Evolutionary conservation across 2,113 vertebrate genomes (phyloP).

Genomic region (Addax nasomaculatus): DNA sequence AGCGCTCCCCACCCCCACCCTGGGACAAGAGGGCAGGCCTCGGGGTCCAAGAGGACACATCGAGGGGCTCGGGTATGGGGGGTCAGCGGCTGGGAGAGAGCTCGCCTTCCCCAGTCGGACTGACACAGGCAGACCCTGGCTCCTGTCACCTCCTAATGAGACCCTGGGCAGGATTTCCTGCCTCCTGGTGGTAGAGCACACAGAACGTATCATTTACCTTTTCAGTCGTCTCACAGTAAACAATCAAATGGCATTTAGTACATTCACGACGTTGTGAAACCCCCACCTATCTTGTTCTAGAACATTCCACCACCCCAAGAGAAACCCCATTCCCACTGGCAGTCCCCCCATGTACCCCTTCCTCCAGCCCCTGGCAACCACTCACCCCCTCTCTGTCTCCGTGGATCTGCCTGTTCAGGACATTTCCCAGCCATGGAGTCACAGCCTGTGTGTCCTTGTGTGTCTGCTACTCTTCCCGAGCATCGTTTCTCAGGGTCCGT

Average conservation of each 20-base stretch:
- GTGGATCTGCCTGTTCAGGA: background rate
- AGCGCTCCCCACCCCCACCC: background rate
- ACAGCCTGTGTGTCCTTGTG: background rate
- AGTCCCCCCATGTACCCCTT: background rate
- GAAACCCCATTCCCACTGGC: background rate
- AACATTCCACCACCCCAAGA: background rate
- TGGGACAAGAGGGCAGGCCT: no score
- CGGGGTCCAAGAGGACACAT: background rate
- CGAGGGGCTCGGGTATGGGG: background rate
- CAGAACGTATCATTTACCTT: no score
- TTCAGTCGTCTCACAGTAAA: background rate
- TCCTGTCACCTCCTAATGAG: background rate
- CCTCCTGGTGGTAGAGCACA: background rate
- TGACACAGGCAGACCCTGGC: background rate
- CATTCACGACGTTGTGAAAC: background rate
- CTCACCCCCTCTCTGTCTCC: rapidly evolving
- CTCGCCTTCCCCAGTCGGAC: rapidly evolving
- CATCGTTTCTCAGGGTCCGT: rapidly evolving
- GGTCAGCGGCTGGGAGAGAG: background rate
- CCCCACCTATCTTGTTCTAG: background rate
- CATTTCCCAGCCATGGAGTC: rapidly evolving
- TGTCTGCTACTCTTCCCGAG: background rate
- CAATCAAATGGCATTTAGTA: background rate
- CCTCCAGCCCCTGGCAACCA: background rate
- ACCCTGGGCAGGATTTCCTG: background rate